Evolutionary conservation across 1,140 invertebrate species (phyloP).

Genomic region (Drosophila hydei): DNA sequence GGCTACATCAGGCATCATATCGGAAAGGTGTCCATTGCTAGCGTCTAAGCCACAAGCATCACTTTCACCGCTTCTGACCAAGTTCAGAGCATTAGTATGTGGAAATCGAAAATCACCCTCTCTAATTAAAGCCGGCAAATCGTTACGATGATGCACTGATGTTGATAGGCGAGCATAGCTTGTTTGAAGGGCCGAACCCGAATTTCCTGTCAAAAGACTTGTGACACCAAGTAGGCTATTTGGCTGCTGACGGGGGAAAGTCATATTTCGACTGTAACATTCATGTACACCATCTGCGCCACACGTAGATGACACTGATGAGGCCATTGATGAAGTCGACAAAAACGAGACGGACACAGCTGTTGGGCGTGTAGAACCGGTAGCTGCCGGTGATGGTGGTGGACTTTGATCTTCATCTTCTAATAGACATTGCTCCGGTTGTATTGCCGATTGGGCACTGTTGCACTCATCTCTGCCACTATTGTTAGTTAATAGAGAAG

Average conservation of each 20-base stretch:
- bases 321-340: slow-evolving; percentile 56
- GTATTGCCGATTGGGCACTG: slow-evolving; percentile 32
- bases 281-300: slow-evolving; percentile 61
- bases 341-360: slow-evolving; percentile 55
- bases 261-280: slow-evolving; percentile 85
- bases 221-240: slow-evolving; percentile 67
- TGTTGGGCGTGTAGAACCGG: slow-evolving; percentile 56
- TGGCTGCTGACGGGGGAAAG: slow-evolving; percentile 86
- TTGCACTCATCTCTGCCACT: slow-evolving; percentile 38
- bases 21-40: slow-evolving; percentile 88
- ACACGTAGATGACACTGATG: slow-evolving; percentile 71
- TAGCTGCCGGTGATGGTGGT: slow-evolving; percentile 76
- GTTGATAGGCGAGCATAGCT: slow-evolving; percentile 70
- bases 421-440: slow-evolving; percentile 50
- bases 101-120: slow-evolving; percentile 86
- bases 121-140: slow-evolving; percentile 87
- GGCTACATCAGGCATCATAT: slow-evolving; percentile 94
- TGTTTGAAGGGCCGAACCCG: slow-evolving; percentile 52
- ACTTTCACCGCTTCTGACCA: slow-evolving; percentile 57
- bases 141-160: slow-evolving; percentile 83
- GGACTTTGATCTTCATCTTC: slow-evolving; percentile 73
- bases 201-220: slow-evolving; percentile 44
- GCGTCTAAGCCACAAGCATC: slow-evolving; percentile 65
- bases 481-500: slow-evolving; percentile 64
- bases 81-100: slow-evolving; percentile 58